These are phyloP conservation scores for Tinea semifulvella DNA, from an alignment of 2,888 invertebrate genomes.

Conservation along the genomic window DNA sequence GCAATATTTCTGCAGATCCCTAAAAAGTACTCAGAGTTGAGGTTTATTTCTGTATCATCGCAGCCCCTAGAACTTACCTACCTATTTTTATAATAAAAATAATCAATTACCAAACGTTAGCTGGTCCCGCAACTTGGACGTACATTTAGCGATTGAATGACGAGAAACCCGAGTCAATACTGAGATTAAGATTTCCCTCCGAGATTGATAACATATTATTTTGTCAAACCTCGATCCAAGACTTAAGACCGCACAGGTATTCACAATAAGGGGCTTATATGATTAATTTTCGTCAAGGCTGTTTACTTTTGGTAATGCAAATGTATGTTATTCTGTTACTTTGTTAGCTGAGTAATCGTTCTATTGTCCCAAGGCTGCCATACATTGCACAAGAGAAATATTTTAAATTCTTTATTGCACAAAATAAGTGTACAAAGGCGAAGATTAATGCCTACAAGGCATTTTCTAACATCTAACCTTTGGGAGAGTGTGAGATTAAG, in stretches of 20 bases:
- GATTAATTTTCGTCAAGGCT: constrained; percentile 32
- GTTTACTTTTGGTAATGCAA: constrained; percentile 15
- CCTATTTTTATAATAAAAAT: too few species aligned
- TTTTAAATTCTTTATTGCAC: neutral
- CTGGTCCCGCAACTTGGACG: neutral
- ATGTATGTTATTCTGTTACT: neutral
- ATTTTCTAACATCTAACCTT: too few species aligned
- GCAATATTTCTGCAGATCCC: too few species aligned
- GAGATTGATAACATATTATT: constrained; percentile 7
- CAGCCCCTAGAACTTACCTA: too few species aligned
- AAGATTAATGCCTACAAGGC: too few species aligned
- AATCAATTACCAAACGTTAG: too few species aligned
- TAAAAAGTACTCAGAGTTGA: too few species aligned
- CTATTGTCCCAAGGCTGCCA: too few species aligned
- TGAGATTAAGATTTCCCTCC: neutral
- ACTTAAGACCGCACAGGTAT: constrained; percentile 25
- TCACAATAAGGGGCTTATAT: constrained; percentile 32
- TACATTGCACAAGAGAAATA: neutral
- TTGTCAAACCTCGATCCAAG: constrained; percentile 15
- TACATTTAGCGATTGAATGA: neutral
- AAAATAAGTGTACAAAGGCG: too few species aligned
- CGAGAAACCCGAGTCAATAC: constrained; percentile 8
- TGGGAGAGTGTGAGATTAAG: too few species aligned
- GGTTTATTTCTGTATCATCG: too few species aligned
- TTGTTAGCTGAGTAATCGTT: too few species aligned